These are phyloP conservation scores for Aplysia californica DNA, from an alignment of 1,140 invertebrate species.

Conservation along the genomic window DNA sequence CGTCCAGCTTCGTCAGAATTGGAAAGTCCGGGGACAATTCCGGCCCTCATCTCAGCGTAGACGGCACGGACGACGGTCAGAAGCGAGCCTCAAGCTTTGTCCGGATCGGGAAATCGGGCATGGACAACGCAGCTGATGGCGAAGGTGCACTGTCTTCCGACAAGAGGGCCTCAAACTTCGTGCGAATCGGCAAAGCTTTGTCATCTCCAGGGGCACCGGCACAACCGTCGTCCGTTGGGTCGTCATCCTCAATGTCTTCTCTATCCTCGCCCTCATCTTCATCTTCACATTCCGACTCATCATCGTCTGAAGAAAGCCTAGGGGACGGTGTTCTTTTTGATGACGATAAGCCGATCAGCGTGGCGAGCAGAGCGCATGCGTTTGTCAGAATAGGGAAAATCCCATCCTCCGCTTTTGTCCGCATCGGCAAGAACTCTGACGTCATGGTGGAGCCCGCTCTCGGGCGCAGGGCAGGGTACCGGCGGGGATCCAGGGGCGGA, in stretches of 20 bases:
- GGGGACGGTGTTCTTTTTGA: background rate
- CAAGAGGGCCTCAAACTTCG: background rate
- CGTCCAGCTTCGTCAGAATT: conserved; percentile 29
- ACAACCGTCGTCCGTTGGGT: too few relatives aligned
- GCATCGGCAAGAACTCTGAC: conserved; percentile 26
- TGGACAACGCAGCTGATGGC: too few relatives aligned
- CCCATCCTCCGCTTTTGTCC: conserved; percentile 38
- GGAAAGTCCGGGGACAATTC: background rate
- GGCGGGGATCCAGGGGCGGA: conserved; percentile 16
- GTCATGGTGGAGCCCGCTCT: background rate
- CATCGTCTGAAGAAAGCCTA: background rate
- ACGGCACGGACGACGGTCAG: background rate
- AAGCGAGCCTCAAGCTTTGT: conserved; percentile 9
- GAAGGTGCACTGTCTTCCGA: too few relatives aligned
- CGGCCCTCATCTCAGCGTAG: background rate
- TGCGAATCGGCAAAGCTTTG: conserved; percentile 17
- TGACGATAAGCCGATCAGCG: background rate
- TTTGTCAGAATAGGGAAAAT: conserved; percentile 45
- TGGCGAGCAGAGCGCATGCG: conserved; percentile 17
- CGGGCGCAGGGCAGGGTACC: conserved; percentile 13
- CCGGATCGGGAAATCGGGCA: conserved; percentile 12
- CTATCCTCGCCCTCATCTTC: too few relatives aligned
- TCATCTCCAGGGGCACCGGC: conserved; percentile 5
- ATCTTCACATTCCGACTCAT: background rate
- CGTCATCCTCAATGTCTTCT: background rate